A percentile compares a stretch with the other conserved stretches of the same genome.
Conservation (phyloP, 2,797 vertebrate genomes). For the Tapirus indicus region DNA sequence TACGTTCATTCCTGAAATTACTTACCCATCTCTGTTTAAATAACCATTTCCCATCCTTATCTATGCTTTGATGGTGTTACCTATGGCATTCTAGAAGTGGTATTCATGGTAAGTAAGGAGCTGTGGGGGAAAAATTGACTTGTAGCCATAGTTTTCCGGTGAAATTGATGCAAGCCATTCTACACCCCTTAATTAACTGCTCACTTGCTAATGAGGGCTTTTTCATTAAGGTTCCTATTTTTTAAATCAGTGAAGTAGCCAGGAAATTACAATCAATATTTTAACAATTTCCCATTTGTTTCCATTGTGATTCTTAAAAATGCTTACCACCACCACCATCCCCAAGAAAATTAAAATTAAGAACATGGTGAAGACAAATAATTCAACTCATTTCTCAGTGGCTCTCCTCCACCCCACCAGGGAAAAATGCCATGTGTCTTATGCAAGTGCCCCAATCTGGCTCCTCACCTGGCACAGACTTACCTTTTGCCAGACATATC, state of each 20-base stretch:
- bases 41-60: constrained; percentile 21
- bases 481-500: not conserved
- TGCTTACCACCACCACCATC: constrained; percentile 10
- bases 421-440: not conserved
- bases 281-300: constrained; percentile 80
- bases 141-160: constrained; percentile 64
- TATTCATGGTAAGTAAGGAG: constrained; percentile 54
- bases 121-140: constrained; percentile 44
- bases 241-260: constrained; percentile 68
- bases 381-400: constrained; percentile 42
- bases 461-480: not conserved
- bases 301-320: constrained; percentile 63
- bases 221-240: constrained; percentile 70
- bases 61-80: constrained; percentile 36
- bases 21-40: constrained; percentile 61
- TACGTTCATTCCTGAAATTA: constrained; percentile 76
- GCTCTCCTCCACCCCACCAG: not conserved
- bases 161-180: constrained; percentile 73
- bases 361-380: constrained; percentile 36
- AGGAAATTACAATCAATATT: constrained; percentile 79
- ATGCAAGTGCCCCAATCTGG: not conserved
- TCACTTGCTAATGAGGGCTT: constrained; percentile 72
- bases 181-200: constrained; percentile 80
- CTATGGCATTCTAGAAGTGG: constrained; percentile 16
- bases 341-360: constrained; percentile 63